phyloP scores from a whole-genome alignment of 1,140 invertebrate genomes.

The Macrobrachium rosenbergii region DNA sequence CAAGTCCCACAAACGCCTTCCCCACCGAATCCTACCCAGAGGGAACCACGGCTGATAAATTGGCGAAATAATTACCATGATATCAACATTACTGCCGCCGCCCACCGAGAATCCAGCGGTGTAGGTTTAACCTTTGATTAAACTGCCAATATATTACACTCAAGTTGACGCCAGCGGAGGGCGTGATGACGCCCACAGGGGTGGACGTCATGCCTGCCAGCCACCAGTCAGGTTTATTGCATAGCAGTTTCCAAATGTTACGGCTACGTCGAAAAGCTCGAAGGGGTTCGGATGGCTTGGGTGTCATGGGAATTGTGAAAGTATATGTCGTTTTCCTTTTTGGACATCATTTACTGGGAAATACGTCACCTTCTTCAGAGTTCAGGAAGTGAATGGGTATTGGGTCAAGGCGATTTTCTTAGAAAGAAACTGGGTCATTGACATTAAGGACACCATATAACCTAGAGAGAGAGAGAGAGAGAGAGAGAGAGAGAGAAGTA shows the following conservation, averaged over 20 bases:
- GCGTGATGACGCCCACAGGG: neutral
- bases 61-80: slow-evolving; percentile 55
- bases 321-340: too few relatives aligned
- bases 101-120: slow-evolving; percentile 43
- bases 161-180: neutral
- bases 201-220: slow-evolving; percentile 36
- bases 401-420: neutral
- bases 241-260: slow-evolving; percentile 22
- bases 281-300: neutral
- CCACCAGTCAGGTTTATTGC: slow-evolving; percentile 13
- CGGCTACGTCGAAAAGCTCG: neutral
- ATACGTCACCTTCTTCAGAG: too few relatives aligned
- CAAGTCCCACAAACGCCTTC: neutral
- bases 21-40: neutral
- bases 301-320: too few relatives aligned
- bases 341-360: too few relatives aligned
- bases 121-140: slow-evolving; percentile 41
- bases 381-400: neutral
- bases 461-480: neutral
- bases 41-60: slow-evolving; percentile 31
- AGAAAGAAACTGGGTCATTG: neutral
- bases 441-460: neutral
- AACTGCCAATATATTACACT: slow-evolving; percentile 31
- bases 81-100: slow-evolving; percentile 54
- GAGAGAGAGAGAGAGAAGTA: neutral